phyloP scores from a whole-genome alignment of 2,113 vertebrate genomes.

The Morone saxatilis region DNA sequence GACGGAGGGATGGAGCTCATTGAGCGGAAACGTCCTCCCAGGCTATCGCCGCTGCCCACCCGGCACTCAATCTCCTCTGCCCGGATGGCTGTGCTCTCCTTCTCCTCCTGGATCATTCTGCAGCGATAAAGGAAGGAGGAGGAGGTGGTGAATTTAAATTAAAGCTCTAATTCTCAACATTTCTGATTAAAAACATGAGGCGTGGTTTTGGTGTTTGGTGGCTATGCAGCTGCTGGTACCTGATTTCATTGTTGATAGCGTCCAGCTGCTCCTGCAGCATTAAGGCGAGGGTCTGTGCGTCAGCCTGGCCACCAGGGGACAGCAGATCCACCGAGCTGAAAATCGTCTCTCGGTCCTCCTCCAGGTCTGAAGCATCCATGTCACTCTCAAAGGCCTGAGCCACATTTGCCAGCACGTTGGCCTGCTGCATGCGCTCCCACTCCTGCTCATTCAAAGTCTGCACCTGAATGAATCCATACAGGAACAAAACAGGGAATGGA shows the following conservation, averaged over 20 bases:
- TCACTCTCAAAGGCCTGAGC: constrained; percentile 98
- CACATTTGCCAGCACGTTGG: constrained; percentile 95
- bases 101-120: constrained; percentile 98
- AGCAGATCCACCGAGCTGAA: constrained; percentile 94
- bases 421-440: constrained; percentile 98
- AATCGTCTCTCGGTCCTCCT: constrained; percentile 92
- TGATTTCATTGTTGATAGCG: constrained; percentile 98
- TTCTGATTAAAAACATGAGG: neutral
- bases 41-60: constrained; percentile 91
- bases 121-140: rapidly evolving
- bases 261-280: constrained; percentile 99
- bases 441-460: constrained; percentile 98
- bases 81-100: constrained; percentile 93
- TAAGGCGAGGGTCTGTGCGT: constrained; percentile 95
- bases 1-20: constrained; percentile 89
- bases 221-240: constrained; percentile 76
- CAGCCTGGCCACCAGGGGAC: constrained; percentile 95
- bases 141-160: neutral
- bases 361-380: constrained; percentile 91
- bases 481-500: neutral
- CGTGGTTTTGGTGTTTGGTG: no score
- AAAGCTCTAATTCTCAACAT: neutral
- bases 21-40: constrained; percentile 88
- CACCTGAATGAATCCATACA: constrained; percentile 83
- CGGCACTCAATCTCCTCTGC: constrained; percentile 95